Evolutionary conservation across 2,113 vertebrate species (phyloP), one percentile per base, ranked within the genome.

Genomic region (Epinephelus moara): DNA sequence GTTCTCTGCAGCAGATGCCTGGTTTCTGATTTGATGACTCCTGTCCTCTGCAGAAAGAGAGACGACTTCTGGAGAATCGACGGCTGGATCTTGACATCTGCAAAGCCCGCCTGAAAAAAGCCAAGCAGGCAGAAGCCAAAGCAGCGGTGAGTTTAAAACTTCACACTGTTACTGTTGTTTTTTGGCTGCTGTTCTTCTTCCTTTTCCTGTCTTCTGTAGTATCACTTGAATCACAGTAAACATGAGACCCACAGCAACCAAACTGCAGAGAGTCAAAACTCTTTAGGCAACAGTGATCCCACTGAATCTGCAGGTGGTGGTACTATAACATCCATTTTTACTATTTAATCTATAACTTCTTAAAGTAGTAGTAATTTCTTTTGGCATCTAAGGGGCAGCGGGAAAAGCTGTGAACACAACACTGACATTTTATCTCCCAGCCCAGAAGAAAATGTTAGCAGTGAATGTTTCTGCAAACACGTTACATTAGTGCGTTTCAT

Each of bases 81-180:
- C 96, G 98, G 2, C 95, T 99, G 70, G 98, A 99, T 69, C 93
- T 99, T 55, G 98, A 99, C 2, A 97, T 97, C 89, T 97, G 97
- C 95, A 99, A 99, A 90, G 97, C 98, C 0, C 94, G 98, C 3
- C 15, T 99, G 90, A 99, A 98, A 94, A 99, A 99, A 78, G 97
- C 98, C 66, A 99, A 98, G 90, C 95, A 96, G 3, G 97, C 98
- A 0, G 98, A 99, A 85, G 97, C 97, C 53, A 99, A 99, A 93
- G 97, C 98, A 78, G 95, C 97, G 91, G 98, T 99, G 95, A 96
- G 92, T 75, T 82, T 6, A 56, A 14, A 18, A 23, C 73, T 37
- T 57, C 64, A 19, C 18, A 1, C 70, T 86, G 56, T 52, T 23
- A 6, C 75, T 86, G 75, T 84, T 42, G 82, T 78, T 78, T 0